Conservation (phyloP, 23 tunicate genomes). For the Halocynthia aurantium region DNA sequence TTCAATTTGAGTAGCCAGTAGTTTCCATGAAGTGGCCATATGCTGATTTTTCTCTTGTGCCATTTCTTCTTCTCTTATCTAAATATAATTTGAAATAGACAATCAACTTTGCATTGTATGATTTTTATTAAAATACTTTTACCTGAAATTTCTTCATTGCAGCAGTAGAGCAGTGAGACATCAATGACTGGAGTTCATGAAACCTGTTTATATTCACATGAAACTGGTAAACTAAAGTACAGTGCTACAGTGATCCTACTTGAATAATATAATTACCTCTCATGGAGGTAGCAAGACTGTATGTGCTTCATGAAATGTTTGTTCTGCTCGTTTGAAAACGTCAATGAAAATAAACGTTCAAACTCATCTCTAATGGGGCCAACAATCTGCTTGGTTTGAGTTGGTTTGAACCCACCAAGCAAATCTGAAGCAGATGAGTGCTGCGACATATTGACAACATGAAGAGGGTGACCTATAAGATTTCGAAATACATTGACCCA, state of each 20-base stretch:
- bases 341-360: constrained; percentile 49
- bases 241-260: too few relatives aligned
- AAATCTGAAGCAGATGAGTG: constrained; percentile 86
- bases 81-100: too few relatives aligned
- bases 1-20: constrained; percentile 16
- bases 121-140: background rate
- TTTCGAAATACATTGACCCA: background rate
- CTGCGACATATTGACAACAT: constrained; percentile 94
- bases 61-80: background rate
- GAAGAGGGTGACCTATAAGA: constrained; percentile 50
- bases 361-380: constrained; percentile 64
- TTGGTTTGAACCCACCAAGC: constrained; percentile 81
- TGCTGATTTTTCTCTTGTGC: background rate
- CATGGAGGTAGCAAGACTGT: constrained; percentile 51
- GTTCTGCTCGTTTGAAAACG: constrained; percentile 61
- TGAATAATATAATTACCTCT: constrained; percentile 29
- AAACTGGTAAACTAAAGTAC: too few relatives aligned
- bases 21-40: constrained; percentile 32
- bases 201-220: too few relatives aligned
- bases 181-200: constrained; percentile 41
- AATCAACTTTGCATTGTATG: background rate
- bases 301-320: constrained; percentile 56
- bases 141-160: constrained; percentile 48
- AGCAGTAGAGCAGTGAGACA: constrained; percentile 42
- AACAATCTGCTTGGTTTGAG: constrained; percentile 54